These are phyloP conservation scores for Diachasma alloeum DNA, from an alignment of 1,140 invertebrate species.

Conservation along the genomic window DNA sequence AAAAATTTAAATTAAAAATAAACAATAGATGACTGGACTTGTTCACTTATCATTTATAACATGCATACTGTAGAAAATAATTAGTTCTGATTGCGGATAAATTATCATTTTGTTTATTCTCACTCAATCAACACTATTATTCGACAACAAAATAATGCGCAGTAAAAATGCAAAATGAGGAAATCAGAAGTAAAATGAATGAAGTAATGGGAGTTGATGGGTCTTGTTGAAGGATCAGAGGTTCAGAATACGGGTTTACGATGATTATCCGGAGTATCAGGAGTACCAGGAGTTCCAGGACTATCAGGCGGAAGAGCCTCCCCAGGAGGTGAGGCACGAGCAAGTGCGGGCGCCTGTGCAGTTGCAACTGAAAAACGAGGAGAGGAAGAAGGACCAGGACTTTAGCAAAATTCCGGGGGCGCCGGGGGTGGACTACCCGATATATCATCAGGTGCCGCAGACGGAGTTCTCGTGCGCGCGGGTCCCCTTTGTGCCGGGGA, in stretches of 20 bases:
- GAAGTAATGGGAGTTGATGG: background rate
- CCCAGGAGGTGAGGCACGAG: background rate
- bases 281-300: conserved; percentile 12
- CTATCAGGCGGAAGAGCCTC: background rate
- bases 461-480: conserved; percentile 81
- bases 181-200: too few relatives aligned
- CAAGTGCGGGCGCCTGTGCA: background rate
- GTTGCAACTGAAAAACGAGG: conserved; percentile 33
- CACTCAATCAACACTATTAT: too few relatives aligned
- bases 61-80: too few relatives aligned
- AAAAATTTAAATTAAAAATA: too few relatives aligned
- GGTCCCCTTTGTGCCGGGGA: conserved; percentile 80
- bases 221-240: conserved; percentile 20
- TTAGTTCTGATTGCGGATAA: too few relatives aligned
- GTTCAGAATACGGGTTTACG: conserved; percentile 31
- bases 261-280: conserved; percentile 17
- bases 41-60: too few relatives aligned
- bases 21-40: too few relatives aligned
- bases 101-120: too few relatives aligned
- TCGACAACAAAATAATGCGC: too few relatives aligned
- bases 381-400: conserved; percentile 74
- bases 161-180: too few relatives aligned
- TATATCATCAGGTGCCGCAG: conserved; percentile 77
- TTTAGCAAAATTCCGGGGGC: conserved; percentile 80
- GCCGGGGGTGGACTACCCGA: conserved; percentile 80